Evolutionary conservation across 2,797 vertebrate species (phyloP).

Genomic region (Pseudochirops corinnae): DNA sequence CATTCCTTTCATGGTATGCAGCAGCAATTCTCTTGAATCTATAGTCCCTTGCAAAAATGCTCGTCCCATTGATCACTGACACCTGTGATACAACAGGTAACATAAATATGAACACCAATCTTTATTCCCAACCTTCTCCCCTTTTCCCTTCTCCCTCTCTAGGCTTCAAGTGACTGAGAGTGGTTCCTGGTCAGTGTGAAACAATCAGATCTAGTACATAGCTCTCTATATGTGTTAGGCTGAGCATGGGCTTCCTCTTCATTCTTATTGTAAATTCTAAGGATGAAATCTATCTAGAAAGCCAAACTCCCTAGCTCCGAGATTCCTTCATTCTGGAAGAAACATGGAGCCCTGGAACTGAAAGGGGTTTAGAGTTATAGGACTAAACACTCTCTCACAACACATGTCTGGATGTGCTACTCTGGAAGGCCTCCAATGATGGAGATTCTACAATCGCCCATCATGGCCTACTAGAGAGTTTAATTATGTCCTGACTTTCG

Average conservation of each 20-base stretch:
- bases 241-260: not conserved
- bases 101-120: not conserved
- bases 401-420: not conserved
- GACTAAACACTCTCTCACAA: not conserved
- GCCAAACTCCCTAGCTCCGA: not conserved
- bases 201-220: not conserved
- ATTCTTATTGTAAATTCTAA: not conserved
- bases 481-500: not conserved
- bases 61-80: constrained; percentile 91
- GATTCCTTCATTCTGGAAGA: not conserved
- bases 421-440: not conserved
- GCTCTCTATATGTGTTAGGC: not conserved
- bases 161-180: not conserved
- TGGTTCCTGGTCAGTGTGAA: not conserved
- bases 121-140: not conserved
- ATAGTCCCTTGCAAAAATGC: constrained; percentile 93
- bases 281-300: not conserved
- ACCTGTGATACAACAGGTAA: constrained; percentile 84
- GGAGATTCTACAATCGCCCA: not conserved
- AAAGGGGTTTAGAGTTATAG: not conserved
- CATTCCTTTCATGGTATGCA: constrained; percentile 92
- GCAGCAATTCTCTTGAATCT: constrained; percentile 90
- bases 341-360: not conserved
- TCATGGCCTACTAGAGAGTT: not conserved
- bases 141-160: not conserved